Evolutionary conservation across 92 coral and sea anemone genomes (phyloP), one percentile per base, ranked within the genome.

Genomic region (Zoanthus sociatus): DNA sequence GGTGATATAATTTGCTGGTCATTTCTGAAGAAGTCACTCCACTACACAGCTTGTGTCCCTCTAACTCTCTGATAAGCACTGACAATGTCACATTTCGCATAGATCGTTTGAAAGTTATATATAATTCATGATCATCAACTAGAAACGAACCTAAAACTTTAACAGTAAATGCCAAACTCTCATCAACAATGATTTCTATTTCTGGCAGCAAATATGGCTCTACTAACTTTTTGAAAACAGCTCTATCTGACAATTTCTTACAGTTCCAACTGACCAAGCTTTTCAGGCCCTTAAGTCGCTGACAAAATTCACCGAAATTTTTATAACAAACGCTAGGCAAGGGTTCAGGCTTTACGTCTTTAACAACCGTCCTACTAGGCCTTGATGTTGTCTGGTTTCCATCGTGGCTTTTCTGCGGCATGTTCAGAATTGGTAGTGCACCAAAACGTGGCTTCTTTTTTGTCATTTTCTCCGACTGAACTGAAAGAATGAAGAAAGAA

Each of bases 111-210:
- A 69, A 81, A 47, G 37, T 88, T 1, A 88, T 33, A 76, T 91
- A 88, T 71, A 84, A 78, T 42, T 83, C 78, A 79, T 84, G 92
- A 79, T 88, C 87, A 4, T 83, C 75, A 51, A 83, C 61, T 54
- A 91, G 88, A 83, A 91, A 87, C 74, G 85, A 88, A 33, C 93
- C 91, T 48, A 74, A 88, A 44, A 83, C 83, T 31, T 85, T 78
- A 75, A 90, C 89, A n/a, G 93, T 83, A 92, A 86, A 92, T 42
- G 54, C 32, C 74, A 92, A 87, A 70, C 92, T 88, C 8, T 84
- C 74, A 63, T 87, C 90, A 18, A 88, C 75, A 47, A 73, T 72
- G 7, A 87, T 53, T 47, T 87, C 87, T 32, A 74, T 71, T 42
- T 82, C 68, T 79, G 91, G 89, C 88, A 91, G 84, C 78, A 81